Evolutionary conservation across 2,113 vertebrate species (phyloP), one percentile per base, ranked within the genome.

Genomic region (Probosciger aterrimus): DNA sequence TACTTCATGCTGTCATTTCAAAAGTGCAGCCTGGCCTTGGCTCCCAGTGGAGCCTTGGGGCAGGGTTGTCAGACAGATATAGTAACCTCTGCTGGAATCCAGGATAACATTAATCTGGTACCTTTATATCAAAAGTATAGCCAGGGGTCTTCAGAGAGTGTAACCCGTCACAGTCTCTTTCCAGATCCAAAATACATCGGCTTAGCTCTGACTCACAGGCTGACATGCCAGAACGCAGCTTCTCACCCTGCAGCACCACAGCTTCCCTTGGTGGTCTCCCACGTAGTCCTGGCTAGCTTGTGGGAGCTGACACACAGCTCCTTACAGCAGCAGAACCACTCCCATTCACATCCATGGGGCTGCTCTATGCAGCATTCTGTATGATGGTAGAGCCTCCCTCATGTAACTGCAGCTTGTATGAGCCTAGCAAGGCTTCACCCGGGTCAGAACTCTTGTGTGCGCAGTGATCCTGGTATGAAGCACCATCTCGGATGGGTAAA

Each of bases 231-330:
- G 90, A 47, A 86, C n/a, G 0, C 59, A 77, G 75, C 85, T 31
- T 30, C 78, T 60, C 1, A 0, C 85, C 93, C 90, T 79, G 87
- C 81, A 95, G 92, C 78, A 18, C 20, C 39, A 4, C 70, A 46
- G 60, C 65, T 87, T 53, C 65, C 85, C 92, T 55, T 85, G 78
- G 59, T 85, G 93, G 82, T 85, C 95, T 85, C 85, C 82, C 92
- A 88, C 6, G 5, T 41, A 49, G 13, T 14, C 52, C 89, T 62
- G 80, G 71, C 12, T 18, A 3, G 30, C 11, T n/a, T 30, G 7
- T 59, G 85, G 85, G 75, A 91, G 69, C 53, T 81, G 89, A 16
- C 68, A 84, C 71, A 59, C 33, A 52, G 60, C 16, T 65, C 3
- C 1, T 25, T 57, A 31, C 30, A 39, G 82, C n/a, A 20, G 35